These are phyloP conservation scores for Lates calcarifer DNA, from an alignment of 2,113 vertebrate species.

Conservation along the genomic window DNA sequence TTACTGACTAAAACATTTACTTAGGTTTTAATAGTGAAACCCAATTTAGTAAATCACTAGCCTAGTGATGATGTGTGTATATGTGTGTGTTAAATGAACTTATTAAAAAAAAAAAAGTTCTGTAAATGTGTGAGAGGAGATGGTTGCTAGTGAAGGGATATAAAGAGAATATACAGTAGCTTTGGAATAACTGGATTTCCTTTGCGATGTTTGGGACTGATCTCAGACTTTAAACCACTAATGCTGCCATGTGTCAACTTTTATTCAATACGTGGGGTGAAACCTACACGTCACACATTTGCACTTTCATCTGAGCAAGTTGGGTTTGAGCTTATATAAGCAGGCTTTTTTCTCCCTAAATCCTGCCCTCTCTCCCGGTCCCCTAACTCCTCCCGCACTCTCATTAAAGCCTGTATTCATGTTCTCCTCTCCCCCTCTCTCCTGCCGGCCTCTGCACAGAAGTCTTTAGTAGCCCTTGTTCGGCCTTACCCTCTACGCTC, in stretches of 20 bases:
- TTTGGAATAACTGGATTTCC: slow-evolving; percentile 13
- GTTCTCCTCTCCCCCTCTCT: slow-evolving; percentile 29
- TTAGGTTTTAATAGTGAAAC: not conserved
- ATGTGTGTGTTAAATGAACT: too few relatives aligned
- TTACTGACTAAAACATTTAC: too few relatives aligned
- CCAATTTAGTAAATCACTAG: not conserved
- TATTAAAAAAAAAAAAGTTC: too few relatives aligned
- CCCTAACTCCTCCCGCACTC: slow-evolving; percentile 52
- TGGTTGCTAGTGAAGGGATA: not conserved
- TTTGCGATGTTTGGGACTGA: not conserved
- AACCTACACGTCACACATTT: slow-evolving; percentile 29
- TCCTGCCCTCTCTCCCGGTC: slow-evolving; percentile 31
- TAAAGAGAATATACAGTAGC: not conserved
- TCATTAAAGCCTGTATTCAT: slow-evolving; percentile 75
- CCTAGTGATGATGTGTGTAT: too few relatives aligned
- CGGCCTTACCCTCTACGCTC: slow-evolving; percentile 29
- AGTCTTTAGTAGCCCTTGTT: slow-evolving; percentile 52
- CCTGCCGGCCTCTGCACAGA: slow-evolving; percentile 48
- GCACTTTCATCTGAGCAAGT: slow-evolving; percentile 31
- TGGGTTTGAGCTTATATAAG: slow-evolving; percentile 66
- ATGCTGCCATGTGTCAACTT: slow-evolving; percentile 13
- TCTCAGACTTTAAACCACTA: not conserved
- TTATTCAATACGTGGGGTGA: slow-evolving; percentile 25
- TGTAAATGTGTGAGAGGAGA: too few relatives aligned
- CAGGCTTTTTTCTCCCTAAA: slow-evolving; percentile 59